phyloP scores from a whole-genome alignment of 2,797 vertebrate species.

The Pangasius krempfi region DNA sequence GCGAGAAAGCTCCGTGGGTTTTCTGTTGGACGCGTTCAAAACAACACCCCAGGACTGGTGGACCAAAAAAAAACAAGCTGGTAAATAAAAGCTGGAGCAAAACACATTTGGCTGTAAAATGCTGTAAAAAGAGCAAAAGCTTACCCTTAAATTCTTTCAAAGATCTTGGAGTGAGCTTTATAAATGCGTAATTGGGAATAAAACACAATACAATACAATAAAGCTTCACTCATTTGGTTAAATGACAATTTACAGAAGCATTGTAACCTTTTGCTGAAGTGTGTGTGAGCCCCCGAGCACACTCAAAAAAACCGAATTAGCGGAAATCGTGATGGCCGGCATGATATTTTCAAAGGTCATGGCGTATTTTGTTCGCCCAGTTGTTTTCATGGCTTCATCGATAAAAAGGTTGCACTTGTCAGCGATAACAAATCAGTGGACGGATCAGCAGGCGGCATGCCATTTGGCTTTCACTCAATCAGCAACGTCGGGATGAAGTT shows the following conservation, averaged over 20 bases:
- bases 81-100: slow-evolving; percentile 37
- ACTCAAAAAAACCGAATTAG: slow-evolving; percentile 55
- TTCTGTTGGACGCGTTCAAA: slow-evolving; percentile 58
- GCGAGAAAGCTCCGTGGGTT: slow-evolving; percentile 61
- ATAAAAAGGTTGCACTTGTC: slow-evolving; percentile 77
- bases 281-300: slow-evolving; percentile 2
- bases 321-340: slow-evolving; percentile 67
- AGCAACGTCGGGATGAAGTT: slow-evolving; percentile 71
- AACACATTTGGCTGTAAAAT: slow-evolving; percentile 14
- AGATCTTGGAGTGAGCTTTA: not conserved
- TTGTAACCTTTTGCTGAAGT: slow-evolving; percentile 24
- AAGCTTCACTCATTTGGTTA: not conserved
- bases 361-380: slow-evolving; percentile 68
- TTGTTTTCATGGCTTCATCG: slow-evolving; percentile 78
- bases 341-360: slow-evolving; percentile 83
- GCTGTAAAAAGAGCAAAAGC: not conserved
- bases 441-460: slow-evolving; percentile 75
- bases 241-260: slow-evolving; percentile 7
- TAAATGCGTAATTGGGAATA: slow-evolving; percentile 18
- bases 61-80: slow-evolving; percentile 7
- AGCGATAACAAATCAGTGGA: slow-evolving; percentile 77
- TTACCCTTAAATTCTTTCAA: not conserved
- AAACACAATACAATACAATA: not conserved
- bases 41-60: slow-evolving; percentile 39
- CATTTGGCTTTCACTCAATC: slow-evolving; percentile 77